These are phyloP conservation scores for Scaptomyza caliginosa DNA, from an alignment of 2,888 invertebrate genomes.

Conservation along the genomic window DNA sequence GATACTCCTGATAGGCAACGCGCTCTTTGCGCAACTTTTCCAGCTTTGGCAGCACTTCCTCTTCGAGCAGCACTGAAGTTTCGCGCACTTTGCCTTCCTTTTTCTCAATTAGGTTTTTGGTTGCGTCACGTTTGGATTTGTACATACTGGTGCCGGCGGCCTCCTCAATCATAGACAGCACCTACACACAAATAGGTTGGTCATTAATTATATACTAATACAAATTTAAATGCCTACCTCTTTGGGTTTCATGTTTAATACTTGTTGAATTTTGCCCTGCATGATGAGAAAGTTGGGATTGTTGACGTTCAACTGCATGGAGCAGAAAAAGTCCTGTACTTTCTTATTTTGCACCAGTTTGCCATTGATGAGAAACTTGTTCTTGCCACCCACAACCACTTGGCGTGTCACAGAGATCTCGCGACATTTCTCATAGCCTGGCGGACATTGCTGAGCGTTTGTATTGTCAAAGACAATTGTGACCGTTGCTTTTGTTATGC, in stretches of 20 bases:
- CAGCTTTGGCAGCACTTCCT: conserved; percentile 96
- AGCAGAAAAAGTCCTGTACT: conserved; percentile 97
- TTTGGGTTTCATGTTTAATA: conserved; percentile 98
- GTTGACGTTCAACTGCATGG: conserved; percentile 98
- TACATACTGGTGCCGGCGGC: conserved; percentile 99
- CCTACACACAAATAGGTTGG: conserved; percentile 84
- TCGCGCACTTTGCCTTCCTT: conserved; percentile 96
- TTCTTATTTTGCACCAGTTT: conserved; percentile 94
- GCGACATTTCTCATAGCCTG: conserved; percentile 94
- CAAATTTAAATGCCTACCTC: conserved; percentile 87
- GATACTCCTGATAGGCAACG: conserved; percentile 93
- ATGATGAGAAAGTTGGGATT: conserved; percentile 99
- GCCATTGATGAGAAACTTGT: conserved; percentile 97
- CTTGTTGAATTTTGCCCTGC: conserved; percentile 99
- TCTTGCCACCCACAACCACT: conserved; percentile 92
- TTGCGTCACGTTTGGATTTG: conserved; percentile 94
- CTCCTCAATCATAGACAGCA: conserved; percentile 98
- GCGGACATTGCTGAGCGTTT: conserved; percentile 91
- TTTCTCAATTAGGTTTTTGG: conserved; percentile 94
- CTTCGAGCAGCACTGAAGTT: conserved; percentile 90
- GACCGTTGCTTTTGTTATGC: conserved; percentile 97
- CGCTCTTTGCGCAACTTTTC: conserved; percentile 94
- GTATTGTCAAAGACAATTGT: conserved; percentile 97
- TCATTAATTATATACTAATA: neutral
- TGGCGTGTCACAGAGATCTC: conserved; percentile 97